phyloP scores from a whole-genome alignment of 2,888 invertebrate species.

The Leptinotarsa rubiginosa region DNA sequence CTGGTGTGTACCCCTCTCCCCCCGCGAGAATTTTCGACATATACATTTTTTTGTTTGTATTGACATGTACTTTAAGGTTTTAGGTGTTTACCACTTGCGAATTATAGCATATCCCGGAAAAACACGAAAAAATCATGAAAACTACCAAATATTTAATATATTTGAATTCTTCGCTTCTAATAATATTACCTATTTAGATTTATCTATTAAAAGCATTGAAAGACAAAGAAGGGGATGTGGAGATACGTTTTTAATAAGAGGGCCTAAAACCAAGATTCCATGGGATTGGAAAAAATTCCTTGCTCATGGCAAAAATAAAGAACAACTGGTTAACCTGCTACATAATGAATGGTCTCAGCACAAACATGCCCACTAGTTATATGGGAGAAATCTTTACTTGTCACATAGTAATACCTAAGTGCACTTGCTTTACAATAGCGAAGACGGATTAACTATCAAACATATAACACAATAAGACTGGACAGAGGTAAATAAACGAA shows the following conservation, averaged over 20 bases:
- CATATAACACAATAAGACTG: no score
- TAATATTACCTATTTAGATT: background rate
- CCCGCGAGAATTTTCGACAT: no score
- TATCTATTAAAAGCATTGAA: background rate
- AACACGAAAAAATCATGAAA: no score
- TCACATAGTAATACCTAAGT: background rate
- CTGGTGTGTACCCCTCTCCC: no score
- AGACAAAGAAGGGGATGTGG: background rate
- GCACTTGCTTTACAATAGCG: background rate
- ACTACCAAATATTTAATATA: no score
- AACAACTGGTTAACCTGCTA: background rate
- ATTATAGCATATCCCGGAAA: no score
- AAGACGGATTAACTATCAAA: background rate
- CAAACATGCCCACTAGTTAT: background rate
- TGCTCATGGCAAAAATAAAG: constrained; percentile 20
- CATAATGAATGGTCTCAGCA: constrained; percentile 4
- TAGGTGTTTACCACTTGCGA: no score
- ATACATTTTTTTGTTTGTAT: no score
- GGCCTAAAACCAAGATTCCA: background rate
- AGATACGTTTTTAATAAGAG: background rate
- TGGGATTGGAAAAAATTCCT: background rate
- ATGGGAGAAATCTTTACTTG: background rate
- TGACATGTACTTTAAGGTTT: no score
- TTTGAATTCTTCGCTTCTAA: no score
- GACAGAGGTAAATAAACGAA: no score